Base-by-base conservation (phyloP, 2,113 vertebrate species). In the Sinocyclocheilus rhinocerous region DNA sequence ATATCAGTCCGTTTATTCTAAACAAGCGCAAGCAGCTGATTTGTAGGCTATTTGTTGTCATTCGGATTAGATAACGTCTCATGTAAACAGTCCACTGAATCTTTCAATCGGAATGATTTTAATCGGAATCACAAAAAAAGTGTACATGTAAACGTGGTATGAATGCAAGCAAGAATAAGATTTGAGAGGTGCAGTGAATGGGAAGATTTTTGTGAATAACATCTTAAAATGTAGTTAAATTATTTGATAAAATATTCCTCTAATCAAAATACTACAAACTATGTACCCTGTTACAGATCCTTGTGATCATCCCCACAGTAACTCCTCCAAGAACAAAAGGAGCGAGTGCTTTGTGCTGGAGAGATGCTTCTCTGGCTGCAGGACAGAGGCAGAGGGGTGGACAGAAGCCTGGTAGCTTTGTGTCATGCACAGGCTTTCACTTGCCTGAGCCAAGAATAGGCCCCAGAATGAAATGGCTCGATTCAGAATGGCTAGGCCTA, bases 401-500 rank as follows among this genome's bases (percentile, higher is more conserved):
- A 87, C 89, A 85, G 89, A 85, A 3, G 52, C 26, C 85, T 83
- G 87, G 89, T 87, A 90, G 88, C 57, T 89, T 89, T 85, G 89
- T 87, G 87, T 90, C 89, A 57, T 80, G 65, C 86, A 87, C 61
- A 5, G 77, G 72, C 67, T 78, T 73, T 90, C 83, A 88, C 87
- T 85, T 80, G 81, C 78, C 77, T 50, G 26, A 55, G 81, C 69
- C 24, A 67, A 33, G 36, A 52, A 61, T 75, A 82, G 90, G 86
- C 76, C 26, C 42, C 8, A 70, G 63, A 26, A 83, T 78, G 69
- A 82, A 70, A 76, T 50, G 79, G 73, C 72, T 84, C 87, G 84
- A 87, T 90, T 91, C 89, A 87, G 75, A 48, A 84, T 48, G 3
- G 18, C 18, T n/a, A 42, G 12, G 63, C 45, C 61, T 52, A 26